These are phyloP conservation scores for Ditylenchus dipsaci DNA, from an alignment of 1,140 invertebrate genomes.

Conservation along the genomic window DNA sequence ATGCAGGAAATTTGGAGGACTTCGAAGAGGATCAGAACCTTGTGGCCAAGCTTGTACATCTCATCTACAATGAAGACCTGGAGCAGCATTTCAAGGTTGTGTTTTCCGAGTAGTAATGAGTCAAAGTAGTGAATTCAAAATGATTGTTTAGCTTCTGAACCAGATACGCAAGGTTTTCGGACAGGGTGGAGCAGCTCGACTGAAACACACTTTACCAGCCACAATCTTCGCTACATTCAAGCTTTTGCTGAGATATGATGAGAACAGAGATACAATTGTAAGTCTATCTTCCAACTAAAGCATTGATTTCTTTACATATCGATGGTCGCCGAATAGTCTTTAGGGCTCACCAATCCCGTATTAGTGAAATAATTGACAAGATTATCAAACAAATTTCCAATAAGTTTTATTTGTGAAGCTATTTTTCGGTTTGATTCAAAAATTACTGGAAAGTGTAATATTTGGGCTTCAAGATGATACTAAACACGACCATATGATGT, in stretches of 20 bases:
- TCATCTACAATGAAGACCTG: conserved; percentile 74
- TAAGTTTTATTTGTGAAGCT: too few species aligned
- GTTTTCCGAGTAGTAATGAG: too few species aligned
- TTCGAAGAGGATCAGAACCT: conserved; percentile 93
- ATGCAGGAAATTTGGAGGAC: conserved; percentile 68
- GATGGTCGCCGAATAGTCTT: too few species aligned
- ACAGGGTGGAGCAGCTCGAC: neutral
- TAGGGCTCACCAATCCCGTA: too few species aligned
- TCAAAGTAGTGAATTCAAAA: neutral
- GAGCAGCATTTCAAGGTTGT: conserved; percentile 80
- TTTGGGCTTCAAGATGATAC: too few species aligned
- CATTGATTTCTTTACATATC: too few species aligned
- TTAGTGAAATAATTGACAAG: too few species aligned
- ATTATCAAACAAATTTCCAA: too few species aligned
- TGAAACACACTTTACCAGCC: conserved; percentile 86
- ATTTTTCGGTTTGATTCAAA: too few species aligned
- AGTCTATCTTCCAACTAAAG: neutral
- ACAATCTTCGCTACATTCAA: conserved; percentile 85
- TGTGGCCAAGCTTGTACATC: conserved; percentile 81
- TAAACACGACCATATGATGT: too few species aligned
- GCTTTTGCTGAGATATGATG: conserved; percentile 77
- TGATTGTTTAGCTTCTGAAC: neutral
- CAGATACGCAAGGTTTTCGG: neutral
- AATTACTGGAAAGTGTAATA: too few species aligned
- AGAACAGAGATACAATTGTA: conserved; percentile 69